These are phyloP conservation scores for Lysandra coridon DNA, from an alignment of 2,888 invertebrate species.

Conservation along the genomic window DNA sequence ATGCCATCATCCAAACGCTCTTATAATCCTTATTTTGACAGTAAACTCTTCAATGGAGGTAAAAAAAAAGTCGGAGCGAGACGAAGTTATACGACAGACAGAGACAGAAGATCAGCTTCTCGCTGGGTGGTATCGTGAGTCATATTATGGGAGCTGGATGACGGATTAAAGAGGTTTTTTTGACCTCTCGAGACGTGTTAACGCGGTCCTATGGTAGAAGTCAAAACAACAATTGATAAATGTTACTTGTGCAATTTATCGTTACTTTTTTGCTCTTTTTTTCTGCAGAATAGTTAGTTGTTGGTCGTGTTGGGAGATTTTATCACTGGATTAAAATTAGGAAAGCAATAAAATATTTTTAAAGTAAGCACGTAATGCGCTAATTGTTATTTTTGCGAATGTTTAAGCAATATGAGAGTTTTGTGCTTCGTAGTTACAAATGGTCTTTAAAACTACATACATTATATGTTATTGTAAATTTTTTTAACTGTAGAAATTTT, in stretches of 20 bases:
- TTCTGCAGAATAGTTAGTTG: neutral
- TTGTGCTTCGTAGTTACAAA: neutral
- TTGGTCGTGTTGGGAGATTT: neutral
- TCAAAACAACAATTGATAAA: conserved; percentile 35
- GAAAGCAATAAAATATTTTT: neutral
- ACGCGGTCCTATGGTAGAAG: conserved; percentile 35
- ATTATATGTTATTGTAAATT: no score
- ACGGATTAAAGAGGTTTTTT: conserved; percentile 54
- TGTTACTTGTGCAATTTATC: conserved; percentile 22
- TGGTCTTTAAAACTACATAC: neutral
- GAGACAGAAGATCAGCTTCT: conserved; percentile 48
- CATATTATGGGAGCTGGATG: conserved; percentile 56
- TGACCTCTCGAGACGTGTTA: conserved; percentile 40
- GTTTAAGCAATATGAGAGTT: neutral
- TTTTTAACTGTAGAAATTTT: no score
- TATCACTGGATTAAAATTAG: neutral
- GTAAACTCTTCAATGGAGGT: conserved; percentile 73
- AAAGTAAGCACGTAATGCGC: neutral
- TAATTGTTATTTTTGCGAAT: neutral
- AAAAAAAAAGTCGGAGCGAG: conserved; percentile 58
- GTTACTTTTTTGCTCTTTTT: neutral
- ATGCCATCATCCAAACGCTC: conserved; percentile 68
- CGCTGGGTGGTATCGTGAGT: conserved; percentile 74
- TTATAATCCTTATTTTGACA: conserved; percentile 81
- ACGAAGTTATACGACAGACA: conserved; percentile 50